phyloP scores from a whole-genome alignment of 1,140 invertebrate species.

The Harpegnathos saltator region DNA sequence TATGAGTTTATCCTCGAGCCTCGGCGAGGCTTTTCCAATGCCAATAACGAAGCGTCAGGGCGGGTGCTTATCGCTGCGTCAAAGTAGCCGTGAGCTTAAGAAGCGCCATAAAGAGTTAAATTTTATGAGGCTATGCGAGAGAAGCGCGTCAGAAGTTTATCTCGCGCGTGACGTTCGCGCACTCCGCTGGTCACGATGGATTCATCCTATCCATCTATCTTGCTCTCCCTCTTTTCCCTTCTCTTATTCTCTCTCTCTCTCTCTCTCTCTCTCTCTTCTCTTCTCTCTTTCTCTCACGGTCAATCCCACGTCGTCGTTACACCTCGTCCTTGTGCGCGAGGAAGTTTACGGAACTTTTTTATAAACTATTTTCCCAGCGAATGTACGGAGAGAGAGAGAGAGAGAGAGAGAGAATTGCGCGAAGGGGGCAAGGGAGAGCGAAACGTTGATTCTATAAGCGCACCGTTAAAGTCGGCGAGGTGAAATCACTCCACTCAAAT shows the following conservation, averaged over 20 bases:
- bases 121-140: conserved; percentile 19
- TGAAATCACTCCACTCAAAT: conserved; percentile 12
- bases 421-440: no score
- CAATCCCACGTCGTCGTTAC: background rate
- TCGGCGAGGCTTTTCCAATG: background rate
- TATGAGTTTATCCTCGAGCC: background rate
- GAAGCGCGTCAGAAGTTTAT: conserved; percentile 18
- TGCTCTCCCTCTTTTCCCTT: background rate
- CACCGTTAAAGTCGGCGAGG: background rate
- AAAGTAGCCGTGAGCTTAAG: background rate
- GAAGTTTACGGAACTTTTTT: background rate
- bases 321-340: no score
- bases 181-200: background rate
- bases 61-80: background rate
- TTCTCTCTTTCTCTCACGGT: background rate
- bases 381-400: no score
- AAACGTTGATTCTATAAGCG: conserved; percentile 10
- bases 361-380: background rate
- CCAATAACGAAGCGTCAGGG: background rate
- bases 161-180: background rate
- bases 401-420: no score
- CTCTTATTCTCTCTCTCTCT: no score
- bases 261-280: background rate
- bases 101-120: conserved; percentile 24
- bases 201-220: no score